Percentiles rank a stretch among this genome's conserved stretches.
phyloP scores from a whole-genome alignment of 1,140 invertebrate genomes.

The Chrysomallon squamiferum region DNA sequence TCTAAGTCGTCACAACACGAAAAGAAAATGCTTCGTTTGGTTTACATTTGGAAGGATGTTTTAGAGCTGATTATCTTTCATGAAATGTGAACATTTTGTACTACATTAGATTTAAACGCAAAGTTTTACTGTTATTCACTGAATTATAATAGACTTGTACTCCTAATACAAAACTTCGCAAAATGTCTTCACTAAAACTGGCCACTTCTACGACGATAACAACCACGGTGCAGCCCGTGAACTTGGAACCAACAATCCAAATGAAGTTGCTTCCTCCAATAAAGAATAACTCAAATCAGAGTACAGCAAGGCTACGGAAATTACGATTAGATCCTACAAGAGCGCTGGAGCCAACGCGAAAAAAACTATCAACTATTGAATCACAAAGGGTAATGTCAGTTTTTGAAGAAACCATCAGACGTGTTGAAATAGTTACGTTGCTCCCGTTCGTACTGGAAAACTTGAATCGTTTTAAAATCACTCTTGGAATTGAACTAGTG shows the following conservation, averaged over 20 bases:
- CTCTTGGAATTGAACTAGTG: constrained; percentile 49
- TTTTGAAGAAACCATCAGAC: constrained; percentile 56
- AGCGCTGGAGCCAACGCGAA: constrained; percentile 60
- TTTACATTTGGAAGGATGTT: too few species aligned
- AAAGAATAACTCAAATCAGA: constrained; percentile 20
- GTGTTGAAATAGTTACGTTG: constrained; percentile 52
- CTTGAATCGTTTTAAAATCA: constrained; percentile 48
- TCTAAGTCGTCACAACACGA: too few species aligned
- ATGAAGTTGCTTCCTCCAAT: constrained; percentile 34
- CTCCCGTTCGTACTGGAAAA: constrained; percentile 56
- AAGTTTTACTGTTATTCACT: too few species aligned
- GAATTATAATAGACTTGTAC: too few species aligned
- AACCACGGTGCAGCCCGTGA: constrained; percentile 32
- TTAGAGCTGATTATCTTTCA: too few species aligned
- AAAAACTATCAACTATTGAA: constrained; percentile 61
- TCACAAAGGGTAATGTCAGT: constrained; percentile 62
- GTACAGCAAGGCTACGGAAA: constrained; percentile 24
- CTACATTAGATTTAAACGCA: too few species aligned
- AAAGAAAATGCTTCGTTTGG: too few species aligned
- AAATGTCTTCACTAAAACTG: background rate
- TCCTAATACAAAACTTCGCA: too few species aligned
- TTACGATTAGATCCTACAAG: constrained; percentile 53
- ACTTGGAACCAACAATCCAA: constrained; percentile 41
- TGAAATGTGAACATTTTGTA: too few species aligned
- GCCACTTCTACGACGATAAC: constrained; percentile 28